These are phyloP conservation scores for Agraylea sexmaculata DNA, from an alignment of 1,140 invertebrate genomes.

Conservation along the genomic window DNA sequence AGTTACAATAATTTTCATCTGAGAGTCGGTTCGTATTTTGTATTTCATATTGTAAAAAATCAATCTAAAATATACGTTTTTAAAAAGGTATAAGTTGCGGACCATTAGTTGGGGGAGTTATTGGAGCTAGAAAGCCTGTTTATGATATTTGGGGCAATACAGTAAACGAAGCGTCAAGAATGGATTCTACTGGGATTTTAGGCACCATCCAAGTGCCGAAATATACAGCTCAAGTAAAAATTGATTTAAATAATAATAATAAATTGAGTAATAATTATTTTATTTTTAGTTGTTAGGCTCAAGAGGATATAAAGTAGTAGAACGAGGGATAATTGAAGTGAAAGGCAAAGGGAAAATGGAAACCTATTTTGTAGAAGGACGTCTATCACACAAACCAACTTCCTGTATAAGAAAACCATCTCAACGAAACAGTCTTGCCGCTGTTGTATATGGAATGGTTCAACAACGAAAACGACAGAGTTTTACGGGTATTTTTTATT, in stretches of 20 bases:
- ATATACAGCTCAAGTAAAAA: constrained; percentile 62
- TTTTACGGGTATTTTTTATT: too few relatives aligned
- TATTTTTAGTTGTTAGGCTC: constrained; percentile 51
- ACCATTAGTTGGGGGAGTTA: constrained; percentile 91
- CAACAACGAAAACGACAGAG: constrained; percentile 54
- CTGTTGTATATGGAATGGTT: constrained; percentile 78
- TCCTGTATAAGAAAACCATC: constrained; percentile 52
- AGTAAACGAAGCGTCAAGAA: constrained; percentile 88
- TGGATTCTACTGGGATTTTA: constrained; percentile 83
- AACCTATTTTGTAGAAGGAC: constrained; percentile 76
- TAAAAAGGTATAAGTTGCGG: constrained; percentile 76
- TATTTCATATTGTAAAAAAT: constrained; percentile 1
- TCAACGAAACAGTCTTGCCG: constrained; percentile 66
- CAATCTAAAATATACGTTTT: constrained; percentile 4
- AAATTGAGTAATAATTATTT: constrained; percentile 6
- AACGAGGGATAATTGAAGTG: constrained; percentile 73
- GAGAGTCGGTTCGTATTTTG: constrained; percentile 58
- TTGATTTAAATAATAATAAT: constrained; percentile 23
- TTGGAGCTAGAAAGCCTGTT: constrained; percentile 93
- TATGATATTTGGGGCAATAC: constrained; percentile 98
- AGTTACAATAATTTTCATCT: constrained; percentile 96
- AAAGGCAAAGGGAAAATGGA: constrained; percentile 95
- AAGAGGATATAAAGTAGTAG: constrained; percentile 58
- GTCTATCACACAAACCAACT: constrained; percentile 33
- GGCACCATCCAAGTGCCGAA: constrained; percentile 80